Percentiles rank a stretch among this genome's conserved stretches.
phyloP scores from a whole-genome alignment of 2,888 invertebrate genomes.

The Archips xylosteana region DNA sequence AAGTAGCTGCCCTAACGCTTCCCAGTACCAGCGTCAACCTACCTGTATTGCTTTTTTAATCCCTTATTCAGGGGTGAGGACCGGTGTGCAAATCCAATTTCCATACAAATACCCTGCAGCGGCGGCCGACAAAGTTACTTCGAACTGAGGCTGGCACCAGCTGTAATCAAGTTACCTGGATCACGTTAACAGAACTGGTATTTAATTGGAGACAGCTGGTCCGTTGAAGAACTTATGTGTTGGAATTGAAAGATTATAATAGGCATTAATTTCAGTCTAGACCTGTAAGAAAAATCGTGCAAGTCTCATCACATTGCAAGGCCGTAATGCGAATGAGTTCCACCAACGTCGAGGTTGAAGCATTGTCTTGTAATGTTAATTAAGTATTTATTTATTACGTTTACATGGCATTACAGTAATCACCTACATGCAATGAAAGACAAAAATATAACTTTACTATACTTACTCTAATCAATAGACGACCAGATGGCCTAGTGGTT shows the following conservation, averaged over 20 bases:
- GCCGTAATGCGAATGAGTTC: too few species aligned
- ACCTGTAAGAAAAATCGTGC: too few species aligned
- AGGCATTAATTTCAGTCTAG: too few species aligned
- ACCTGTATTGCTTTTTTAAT: constrained; percentile 21
- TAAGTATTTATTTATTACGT: too few species aligned
- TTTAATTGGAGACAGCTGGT: constrained; percentile 15
- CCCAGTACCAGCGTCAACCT: neutral
- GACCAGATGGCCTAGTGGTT: too few species aligned
- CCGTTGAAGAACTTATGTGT: neutral
- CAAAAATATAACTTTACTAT: too few species aligned
- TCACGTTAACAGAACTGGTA: constrained; percentile 21
- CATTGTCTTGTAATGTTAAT: too few species aligned
- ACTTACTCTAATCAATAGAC: too few species aligned
- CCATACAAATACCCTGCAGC: constrained; percentile 41
- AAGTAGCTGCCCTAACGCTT: neutral
- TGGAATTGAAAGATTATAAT: neutral
- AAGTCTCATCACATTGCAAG: too few species aligned
- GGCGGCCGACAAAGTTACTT: constrained; percentile 21
- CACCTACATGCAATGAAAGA: too few species aligned
- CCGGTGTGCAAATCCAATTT: constrained; percentile 33
- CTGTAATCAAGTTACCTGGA: constrained; percentile 30
- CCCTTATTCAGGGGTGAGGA: constrained; percentile 21
- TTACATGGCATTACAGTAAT: too few species aligned
- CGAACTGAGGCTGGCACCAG: constrained; percentile 14
- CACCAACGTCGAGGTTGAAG: too few species aligned